Base-by-base conservation (phyloP, 1,140 invertebrate species). In the Drosophila suzukii region DNA sequence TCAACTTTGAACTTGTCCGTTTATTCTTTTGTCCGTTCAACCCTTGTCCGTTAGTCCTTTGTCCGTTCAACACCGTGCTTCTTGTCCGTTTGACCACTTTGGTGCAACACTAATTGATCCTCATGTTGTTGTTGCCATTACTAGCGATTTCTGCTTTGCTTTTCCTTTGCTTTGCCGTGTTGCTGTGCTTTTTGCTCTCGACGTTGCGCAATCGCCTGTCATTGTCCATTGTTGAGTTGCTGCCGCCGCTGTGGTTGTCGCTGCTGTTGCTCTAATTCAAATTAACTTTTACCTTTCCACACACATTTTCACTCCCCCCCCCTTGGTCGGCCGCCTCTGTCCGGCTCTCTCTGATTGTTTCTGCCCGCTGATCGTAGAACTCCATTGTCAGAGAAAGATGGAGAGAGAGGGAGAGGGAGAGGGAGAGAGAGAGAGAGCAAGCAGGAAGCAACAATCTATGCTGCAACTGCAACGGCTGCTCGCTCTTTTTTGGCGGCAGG, bases 251-350 rank as follows among this genome's bases (percentile, higher is more conserved):
- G 46, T 27, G 2, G 46, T 49, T 34, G 20, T 41, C 59, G 55
- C 34, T 75, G 41, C 68, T 56, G 58, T 61, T 74, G 81, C 81
- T 81, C 78, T 68, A 81, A 65, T 86, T 76, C 62, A 68, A 81
- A 78, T 81, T 76, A 65, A 82, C 78, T 82, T 86, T 86, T 86
- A 79, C 82, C 83, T 82, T 78, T 88, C 32, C 38, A 44, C 66
- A 71, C 54, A 58, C 17, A 59, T 58, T 60, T 39, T 30, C 43
- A 80, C 20, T 47, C 32, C 49, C 27, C 3, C 27, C 27, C 27
- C 4, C 27, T 27, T 4, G 2, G 27, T 4, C 27, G 27, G 1
- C 27, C 27, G 27, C 27, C 53, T 27, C 38, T 47, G 12, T 47
- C 41, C 46, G 30, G 38, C 15, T 47, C 43, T 32, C 44, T 12